Evolutionary conservation across 2,888 invertebrate species (phyloP), one percentile per base, ranked within the genome.

Genomic region (Pollenia amentaria): DNA sequence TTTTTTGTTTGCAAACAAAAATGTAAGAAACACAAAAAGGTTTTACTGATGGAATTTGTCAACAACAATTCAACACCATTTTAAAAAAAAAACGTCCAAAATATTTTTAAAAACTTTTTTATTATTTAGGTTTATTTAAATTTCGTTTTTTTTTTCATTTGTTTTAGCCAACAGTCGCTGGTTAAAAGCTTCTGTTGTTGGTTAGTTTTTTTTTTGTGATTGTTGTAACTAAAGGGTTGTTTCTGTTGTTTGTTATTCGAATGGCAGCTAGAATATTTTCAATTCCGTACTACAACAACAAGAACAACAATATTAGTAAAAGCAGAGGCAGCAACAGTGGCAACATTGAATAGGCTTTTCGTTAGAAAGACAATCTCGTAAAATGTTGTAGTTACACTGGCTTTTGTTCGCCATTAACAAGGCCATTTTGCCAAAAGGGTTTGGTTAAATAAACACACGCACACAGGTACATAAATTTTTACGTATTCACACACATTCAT

Each of bases 331-430:
- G n/a, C 60, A 29, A 9, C 38, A 62, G 18, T 11, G 55, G 51
- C 46, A 60, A 62, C 62, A 53, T 75, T 72, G 42, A 64, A 40
- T 81, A 29, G 53, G 29, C 44, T 44, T 73, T 72, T 67, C 18
- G 48, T 67, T 67, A 62, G n/a, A 77, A 81, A 75, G 72, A 65
- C 76, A 67, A 80, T 53, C 29, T 77, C 51, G 65, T 62, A 78
- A 77, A 85, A 82, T 78, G 77, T 73, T 75, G 69, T 70, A 70
- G 73, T 69, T 69, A 78, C 77, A 60, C 84, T 85, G 89, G 89
- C 91, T 90, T 92, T 92, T 92, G 92, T 92, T 91, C 89, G 88
- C 89, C 90, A 90, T 90, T 90, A 90, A 92, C 91, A 92, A 92
- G 92, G 91, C 89, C 90, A 91, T 92, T 92, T 91, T 90, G 92